Evolutionary conservation across 2,113 vertebrate species (phyloP).

Genomic region (Plestiodon gilberti): DNA sequence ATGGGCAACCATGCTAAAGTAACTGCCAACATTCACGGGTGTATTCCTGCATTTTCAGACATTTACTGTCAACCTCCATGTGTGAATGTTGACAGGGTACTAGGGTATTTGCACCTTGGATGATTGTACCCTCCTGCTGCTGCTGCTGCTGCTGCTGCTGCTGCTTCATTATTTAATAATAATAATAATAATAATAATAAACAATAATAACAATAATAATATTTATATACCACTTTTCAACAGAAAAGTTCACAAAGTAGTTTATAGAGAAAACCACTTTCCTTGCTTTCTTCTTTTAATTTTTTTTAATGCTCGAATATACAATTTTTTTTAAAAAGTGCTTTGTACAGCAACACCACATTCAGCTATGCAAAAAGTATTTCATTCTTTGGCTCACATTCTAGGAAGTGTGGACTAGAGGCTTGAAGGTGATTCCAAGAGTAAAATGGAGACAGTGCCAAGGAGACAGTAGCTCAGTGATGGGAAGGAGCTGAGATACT

Average conservation of each 20-base stretch:
- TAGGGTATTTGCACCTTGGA: too few relatives aligned
- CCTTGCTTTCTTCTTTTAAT: neutral
- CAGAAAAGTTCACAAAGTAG: too few relatives aligned
- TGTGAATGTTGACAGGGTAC: neutral
- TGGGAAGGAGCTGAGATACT: neutral
- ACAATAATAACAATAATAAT: too few relatives aligned
- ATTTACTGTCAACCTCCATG: neutral
- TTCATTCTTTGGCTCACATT: neutral
- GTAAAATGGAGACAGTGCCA: neutral
- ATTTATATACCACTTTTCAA: too few relatives aligned
- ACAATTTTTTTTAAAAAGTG: too few relatives aligned
- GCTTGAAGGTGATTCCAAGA: neutral
- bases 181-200: too few relatives aligned
- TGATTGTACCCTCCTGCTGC: too few relatives aligned
- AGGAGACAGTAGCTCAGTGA: neutral
- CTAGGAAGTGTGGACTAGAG: neutral
- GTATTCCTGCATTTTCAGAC: neutral
- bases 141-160: too few relatives aligned
- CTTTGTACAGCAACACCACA: neutral
- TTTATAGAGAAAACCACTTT: too few relatives aligned
- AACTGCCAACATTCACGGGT: neutral
- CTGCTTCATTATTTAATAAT: too few relatives aligned
- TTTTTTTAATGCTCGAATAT: too few relatives aligned
- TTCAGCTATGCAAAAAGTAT: neutral
- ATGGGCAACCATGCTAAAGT: too few relatives aligned